Evolutionary conservation across 64 coral and sea anemone species (phyloP), one percentile per base, ranked within the genome.

Genomic region (Montipora efflorescens): DNA sequence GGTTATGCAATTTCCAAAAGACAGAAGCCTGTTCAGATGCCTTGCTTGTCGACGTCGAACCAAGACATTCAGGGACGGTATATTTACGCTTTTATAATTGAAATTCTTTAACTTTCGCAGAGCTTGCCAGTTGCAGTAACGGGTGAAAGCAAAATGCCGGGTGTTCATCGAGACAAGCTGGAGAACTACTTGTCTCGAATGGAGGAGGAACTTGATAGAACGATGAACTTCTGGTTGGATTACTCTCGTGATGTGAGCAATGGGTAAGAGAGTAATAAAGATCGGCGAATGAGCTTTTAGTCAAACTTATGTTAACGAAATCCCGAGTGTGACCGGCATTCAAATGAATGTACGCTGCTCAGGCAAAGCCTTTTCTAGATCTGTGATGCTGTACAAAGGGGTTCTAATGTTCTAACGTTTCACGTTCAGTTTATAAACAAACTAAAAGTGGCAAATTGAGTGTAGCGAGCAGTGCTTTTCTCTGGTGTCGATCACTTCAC

Each of bases 191-290:
- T 91, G 21, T 66, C n/a, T 16, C 76, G 64, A 74, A 98, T 98
- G 96, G 96, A 98, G 52, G 86, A 92, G 18, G 96, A 98, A n/a
- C 79, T 98, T 46, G 88, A 92, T 67, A 75, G 23, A 67, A 86
- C 84, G 53, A 77, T 95, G 13, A n/a, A 92, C 15, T 98, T 98
- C 73, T 98, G 96, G 96, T 55, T 95, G 78, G 46, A 69, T 4
- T 84, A 98, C 9, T 98, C 96, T n/a, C 90, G 87, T 81, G 96
- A 98, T 23, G 70, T 67, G 46, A 76, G 80, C 73, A 76, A 94
- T 78, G 96, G 96, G 96, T 98, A 95, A 77, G 15, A 16, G 59
- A 11, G 10, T 6, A 11, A 71, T 18, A 80, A 8, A 47, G 45
- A 7, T 80, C 8, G 7, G 20, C 21, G 15, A 5, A 36, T 36